A percentile compares a stretch with the other conserved stretches of the same genome.
phyloP scores from a whole-genome alignment of 2,113 vertebrate genomes.

The Engraulis encrasicolus region DNA sequence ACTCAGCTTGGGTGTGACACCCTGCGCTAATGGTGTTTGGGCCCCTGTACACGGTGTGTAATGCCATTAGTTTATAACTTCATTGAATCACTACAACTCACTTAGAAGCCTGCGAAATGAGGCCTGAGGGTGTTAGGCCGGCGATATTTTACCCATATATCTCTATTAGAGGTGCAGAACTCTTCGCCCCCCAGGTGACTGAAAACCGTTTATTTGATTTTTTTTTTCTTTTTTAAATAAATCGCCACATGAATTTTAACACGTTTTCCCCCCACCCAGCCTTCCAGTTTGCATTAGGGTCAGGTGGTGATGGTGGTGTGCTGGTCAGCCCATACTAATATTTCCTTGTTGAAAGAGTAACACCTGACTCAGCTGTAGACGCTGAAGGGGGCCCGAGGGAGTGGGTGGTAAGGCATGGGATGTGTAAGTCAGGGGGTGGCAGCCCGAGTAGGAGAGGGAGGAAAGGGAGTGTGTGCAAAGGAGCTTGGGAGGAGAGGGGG shows the following conservation, averaged over 20 bases:
- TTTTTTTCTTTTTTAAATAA: slow-evolving; percentile 35
- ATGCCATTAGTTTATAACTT: slow-evolving; percentile 39
- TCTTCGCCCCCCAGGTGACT: background rate
- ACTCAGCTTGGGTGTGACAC: background rate
- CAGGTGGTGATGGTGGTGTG: slow-evolving; percentile 23
- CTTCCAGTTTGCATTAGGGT: background rate
- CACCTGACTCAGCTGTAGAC: slow-evolving; percentile 32
- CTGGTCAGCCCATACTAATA: slow-evolving; percentile 40
- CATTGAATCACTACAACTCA: slow-evolving; percentile 32
- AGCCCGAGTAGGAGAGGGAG: too few relatives aligned
- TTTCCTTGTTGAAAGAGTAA: slow-evolving; percentile 26
- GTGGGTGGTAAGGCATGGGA: background rate
- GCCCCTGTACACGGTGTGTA: slow-evolving; percentile 29
- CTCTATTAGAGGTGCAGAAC: background rate
- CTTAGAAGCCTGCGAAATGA: slow-evolving; percentile 28
- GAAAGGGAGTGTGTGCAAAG: too few relatives aligned
- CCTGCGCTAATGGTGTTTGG: slow-evolving; percentile 29
- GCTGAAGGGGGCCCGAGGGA: background rate
- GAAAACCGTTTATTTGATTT: background rate
- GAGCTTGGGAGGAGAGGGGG: too few relatives aligned
- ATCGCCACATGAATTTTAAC: background rate
- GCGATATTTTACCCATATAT: background rate
- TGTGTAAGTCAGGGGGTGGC: too few relatives aligned
- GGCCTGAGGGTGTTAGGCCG: background rate
- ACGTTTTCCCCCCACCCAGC: background rate